These are phyloP conservation scores for Drosophila villosipedis DNA, from an alignment of 2,888 invertebrate species.

Conservation along the genomic window DNA sequence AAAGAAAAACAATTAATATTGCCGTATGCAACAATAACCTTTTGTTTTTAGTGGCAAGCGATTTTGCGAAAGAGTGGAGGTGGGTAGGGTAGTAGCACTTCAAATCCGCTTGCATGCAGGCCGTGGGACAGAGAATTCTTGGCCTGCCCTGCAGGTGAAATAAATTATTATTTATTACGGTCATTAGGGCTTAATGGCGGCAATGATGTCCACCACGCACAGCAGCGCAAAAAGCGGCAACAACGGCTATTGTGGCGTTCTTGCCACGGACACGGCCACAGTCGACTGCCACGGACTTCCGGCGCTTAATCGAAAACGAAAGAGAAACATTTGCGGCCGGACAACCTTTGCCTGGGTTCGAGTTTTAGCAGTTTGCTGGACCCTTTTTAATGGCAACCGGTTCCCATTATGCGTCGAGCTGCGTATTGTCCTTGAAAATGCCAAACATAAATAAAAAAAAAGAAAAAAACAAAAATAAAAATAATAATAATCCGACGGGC, in stretches of 20 bases:
- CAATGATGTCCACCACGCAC: conserved; percentile 80
- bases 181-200: conserved; percentile 81
- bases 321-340: conserved; percentile 74
- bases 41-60: conserved; percentile 69
- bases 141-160: conserved; percentile 74
- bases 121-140: conserved; percentile 26
- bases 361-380: conserved; percentile 28
- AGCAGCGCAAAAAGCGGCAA: conserved; percentile 14
- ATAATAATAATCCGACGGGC: conserved; percentile 59
- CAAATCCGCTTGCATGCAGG: conserved; percentile 4
- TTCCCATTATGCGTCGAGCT: conserved; percentile 69
- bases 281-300: conserved; percentile 66
- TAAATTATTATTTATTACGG: conserved; percentile 82
- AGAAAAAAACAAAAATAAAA: conserved; percentile 2
- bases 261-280: conserved; percentile 32
- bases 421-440: conserved; percentile 74
- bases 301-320: conserved; percentile 79
- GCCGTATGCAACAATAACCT: conserved; percentile 76
- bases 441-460: conserved; percentile 24
- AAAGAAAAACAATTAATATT: conserved; percentile 76
- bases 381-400: conserved; percentile 75
- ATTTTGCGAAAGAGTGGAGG: background rate
- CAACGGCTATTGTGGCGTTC: background rate
- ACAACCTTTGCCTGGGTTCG: conserved; percentile 47
- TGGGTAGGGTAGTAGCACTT: background rate